Conservation (phyloP, 2,888 invertebrate species). For the Conomelus anceps region DNA sequence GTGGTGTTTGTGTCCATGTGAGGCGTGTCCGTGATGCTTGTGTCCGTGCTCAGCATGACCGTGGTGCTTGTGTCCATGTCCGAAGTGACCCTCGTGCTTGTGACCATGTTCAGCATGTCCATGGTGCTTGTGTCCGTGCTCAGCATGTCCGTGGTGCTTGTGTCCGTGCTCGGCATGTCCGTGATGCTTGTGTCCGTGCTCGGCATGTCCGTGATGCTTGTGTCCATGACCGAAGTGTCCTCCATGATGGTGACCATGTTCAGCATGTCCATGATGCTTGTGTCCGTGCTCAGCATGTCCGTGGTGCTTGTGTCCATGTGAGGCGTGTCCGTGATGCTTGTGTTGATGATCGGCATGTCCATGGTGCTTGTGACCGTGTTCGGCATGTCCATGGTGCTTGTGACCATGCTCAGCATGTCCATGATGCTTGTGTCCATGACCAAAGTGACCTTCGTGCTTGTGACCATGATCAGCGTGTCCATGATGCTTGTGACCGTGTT, state of each 20-base stretch:
- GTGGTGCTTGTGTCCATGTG: slow-evolving; percentile 35
- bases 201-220: slow-evolving; percentile 60
- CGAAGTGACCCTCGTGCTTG: slow-evolving; percentile 34
- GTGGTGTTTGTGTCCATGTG: slow-evolving; percentile 35
- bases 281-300: slow-evolving; percentile 35
- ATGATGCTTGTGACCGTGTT: slow-evolving; percentile 32
- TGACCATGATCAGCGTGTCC: slow-evolving; percentile 34
- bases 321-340: slow-evolving; percentile 34
- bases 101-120: slow-evolving; percentile 36
- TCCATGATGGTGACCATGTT: slow-evolving; percentile 34
- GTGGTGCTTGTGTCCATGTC: slow-evolving; percentile 33
- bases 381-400: slow-evolving; percentile 33
- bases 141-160: slow-evolving; percentile 29
- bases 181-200: slow-evolving; percentile 57
- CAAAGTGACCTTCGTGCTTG: slow-evolving; percentile 31
- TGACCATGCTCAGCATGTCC: slow-evolving; percentile 32
- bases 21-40: slow-evolving; percentile 34
- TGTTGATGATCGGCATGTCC: slow-evolving; percentile 34
- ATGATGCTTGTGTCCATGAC: slow-evolving; percentile 34
- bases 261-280: slow-evolving; percentile 34
- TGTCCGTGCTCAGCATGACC: slow-evolving; percentile 34
- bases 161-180: slow-evolving; percentile 31
- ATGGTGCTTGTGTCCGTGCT: slow-evolving; percentile 36
- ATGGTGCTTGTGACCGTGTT: slow-evolving; percentile 35
- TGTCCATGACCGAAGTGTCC: slow-evolving; percentile 35